Evolutionary conservation across 2,113 vertebrate genomes (phyloP).

Genomic region (Pseudopodoces humilis): DNA sequence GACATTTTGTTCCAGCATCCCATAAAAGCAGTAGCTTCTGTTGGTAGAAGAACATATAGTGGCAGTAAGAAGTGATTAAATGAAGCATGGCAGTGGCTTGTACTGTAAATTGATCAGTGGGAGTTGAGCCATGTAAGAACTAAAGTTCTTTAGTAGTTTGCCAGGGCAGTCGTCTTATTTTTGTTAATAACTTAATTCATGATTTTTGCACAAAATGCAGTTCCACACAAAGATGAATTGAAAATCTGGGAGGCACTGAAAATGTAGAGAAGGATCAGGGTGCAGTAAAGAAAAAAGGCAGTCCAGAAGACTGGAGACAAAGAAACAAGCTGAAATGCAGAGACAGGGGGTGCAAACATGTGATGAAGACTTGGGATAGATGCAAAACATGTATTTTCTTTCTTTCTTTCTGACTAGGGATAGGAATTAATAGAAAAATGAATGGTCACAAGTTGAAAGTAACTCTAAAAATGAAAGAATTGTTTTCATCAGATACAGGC

Average conservation of each 20-base stretch:
- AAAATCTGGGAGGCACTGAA: neutral
- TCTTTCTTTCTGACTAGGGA: neutral
- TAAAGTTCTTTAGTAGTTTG: neutral
- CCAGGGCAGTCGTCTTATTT: neutral
- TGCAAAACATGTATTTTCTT: neutral
- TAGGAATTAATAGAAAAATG: neutral
- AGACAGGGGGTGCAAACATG: neutral
- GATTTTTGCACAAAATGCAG: neutral
- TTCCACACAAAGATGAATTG: neutral
- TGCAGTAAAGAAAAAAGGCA: neutral
- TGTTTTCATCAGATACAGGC: neutral
- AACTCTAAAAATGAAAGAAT: neutral
- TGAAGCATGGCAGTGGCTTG: fast-evolving
- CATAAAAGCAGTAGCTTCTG: neutral
- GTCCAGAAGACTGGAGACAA: neutral
- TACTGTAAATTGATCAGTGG: neutral
- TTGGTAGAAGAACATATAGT: neutral
- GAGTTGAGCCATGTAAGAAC: neutral
- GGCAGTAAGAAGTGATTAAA: neutral
- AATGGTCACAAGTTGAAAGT: neutral
- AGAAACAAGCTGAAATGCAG: neutral
- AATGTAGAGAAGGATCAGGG: neutral
- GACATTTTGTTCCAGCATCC: neutral
- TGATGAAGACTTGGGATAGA: neutral
- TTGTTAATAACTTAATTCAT: neutral